Conservation (phyloP, 2,113 vertebrate species). For the Drymodes brunneopygia region DNA sequence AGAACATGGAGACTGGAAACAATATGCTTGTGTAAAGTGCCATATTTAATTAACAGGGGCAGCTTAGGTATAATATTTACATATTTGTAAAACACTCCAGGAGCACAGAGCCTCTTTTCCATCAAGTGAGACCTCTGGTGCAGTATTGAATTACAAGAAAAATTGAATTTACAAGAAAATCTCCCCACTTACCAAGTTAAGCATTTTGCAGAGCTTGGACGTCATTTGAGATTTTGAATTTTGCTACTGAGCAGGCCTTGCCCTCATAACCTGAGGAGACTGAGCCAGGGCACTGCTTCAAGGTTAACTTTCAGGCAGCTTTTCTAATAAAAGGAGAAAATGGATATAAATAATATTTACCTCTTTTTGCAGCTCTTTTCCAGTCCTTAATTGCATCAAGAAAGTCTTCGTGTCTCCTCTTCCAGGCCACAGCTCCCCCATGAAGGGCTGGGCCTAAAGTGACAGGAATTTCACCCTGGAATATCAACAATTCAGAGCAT, state of each 20-base stretch:
- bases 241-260: background rate
- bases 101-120: constrained; percentile 38
- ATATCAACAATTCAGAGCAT: background rate
- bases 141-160: constrained; percentile 23
- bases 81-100: constrained; percentile 57
- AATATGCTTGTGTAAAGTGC: constrained; percentile 47
- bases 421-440: background rate
- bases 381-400: background rate
- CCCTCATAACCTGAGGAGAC: background rate
- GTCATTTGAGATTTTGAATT: background rate
- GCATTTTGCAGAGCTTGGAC: background rate
- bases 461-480: background rate
- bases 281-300: background rate
- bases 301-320: background rate
- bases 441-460: background rate
- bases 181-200: constrained; percentile 23
- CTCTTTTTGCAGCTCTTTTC: background rate
- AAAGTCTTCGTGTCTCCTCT: fast-evolving
- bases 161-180: constrained; percentile 45
- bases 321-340: background rate
- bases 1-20: constrained; percentile 45
- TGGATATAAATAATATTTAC: background rate
- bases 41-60: constrained; percentile 52
- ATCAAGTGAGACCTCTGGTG: constrained; percentile 25
- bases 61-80: constrained; percentile 56